phyloP scores from a whole-genome alignment of 1,140 invertebrate species.

The Paraescarpia echinospica region DNA sequence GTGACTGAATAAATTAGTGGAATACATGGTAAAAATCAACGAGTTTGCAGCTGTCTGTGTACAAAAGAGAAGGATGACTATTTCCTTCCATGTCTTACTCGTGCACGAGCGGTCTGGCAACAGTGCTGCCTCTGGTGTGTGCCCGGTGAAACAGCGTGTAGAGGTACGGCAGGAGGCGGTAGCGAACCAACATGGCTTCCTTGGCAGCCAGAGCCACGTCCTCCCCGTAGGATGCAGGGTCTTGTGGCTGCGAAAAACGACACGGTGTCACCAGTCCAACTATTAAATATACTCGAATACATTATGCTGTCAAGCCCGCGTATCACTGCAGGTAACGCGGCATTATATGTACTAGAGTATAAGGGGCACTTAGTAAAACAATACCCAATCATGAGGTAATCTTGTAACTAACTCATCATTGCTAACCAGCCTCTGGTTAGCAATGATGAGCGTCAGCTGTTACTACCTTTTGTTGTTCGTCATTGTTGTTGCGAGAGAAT shows the following conservation, averaged over 20 bases:
- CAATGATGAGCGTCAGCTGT: background rate
- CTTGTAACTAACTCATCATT: too few relatives aligned
- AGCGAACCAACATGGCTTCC: slow-evolving; percentile 46
- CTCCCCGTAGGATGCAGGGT: slow-evolving; percentile 44
- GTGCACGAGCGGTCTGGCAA: slow-evolving; percentile 50
- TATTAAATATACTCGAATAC: background rate
- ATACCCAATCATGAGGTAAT: too few relatives aligned
- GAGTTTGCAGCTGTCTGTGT: background rate
- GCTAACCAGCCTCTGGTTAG: background rate
- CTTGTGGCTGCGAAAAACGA: slow-evolving; percentile 37
- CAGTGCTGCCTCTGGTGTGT: slow-evolving; percentile 44
- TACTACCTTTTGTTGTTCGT: background rate
- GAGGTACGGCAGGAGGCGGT: slow-evolving; percentile 52
- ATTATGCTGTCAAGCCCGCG: background rate
- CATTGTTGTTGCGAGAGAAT: slow-evolving; percentile 56
- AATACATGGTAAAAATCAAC: too few relatives aligned
- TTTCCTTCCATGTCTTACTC: slow-evolving; percentile 35
- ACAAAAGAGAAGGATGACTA: too few relatives aligned
- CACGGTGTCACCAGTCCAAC: background rate
- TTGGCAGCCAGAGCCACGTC: slow-evolving; percentile 43
- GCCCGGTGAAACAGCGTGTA: slow-evolving; percentile 53
- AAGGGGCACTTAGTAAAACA: too few relatives aligned
- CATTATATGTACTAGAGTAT: too few relatives aligned
- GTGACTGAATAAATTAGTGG: too few relatives aligned
- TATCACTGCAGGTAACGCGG: background rate